phyloP scores from a whole-genome alignment of 2,113 vertebrate genomes.

The Dasyprocta punctata region DNA sequence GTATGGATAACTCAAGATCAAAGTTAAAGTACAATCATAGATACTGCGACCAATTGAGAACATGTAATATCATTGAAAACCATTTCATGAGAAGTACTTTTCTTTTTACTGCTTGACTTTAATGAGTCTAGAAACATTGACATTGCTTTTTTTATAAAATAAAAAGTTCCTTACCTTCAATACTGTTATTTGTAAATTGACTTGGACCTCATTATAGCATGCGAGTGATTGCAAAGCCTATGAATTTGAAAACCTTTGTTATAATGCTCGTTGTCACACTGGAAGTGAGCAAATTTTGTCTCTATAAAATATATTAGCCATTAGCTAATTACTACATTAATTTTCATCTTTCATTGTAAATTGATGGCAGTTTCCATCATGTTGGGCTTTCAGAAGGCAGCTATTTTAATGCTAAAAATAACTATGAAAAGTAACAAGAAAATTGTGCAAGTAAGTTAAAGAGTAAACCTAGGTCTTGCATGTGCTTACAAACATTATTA shows the following conservation, averaged over 20 bases:
- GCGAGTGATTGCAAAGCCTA: neutral
- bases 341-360: conserved; percentile 47
- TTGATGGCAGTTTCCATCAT: conserved; percentile 49
- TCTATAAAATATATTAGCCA: conserved; percentile 8
- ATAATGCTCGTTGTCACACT: neutral
- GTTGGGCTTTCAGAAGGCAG: conserved; percentile 42
- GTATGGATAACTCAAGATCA: neutral
- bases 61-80: neutral
- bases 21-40: neutral
- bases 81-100: neutral
- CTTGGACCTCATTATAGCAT: neutral
- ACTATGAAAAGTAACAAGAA: conserved; percentile 27
- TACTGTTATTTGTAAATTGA: neutral
- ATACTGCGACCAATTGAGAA: neutral
- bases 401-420: conserved; percentile 60
- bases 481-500: neutral
- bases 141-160: neutral
- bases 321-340: conserved; percentile 58
- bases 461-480: neutral
- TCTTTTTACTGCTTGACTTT: conserved; percentile 17
- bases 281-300: neutral
- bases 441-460: neutral
- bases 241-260: neutral
- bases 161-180: neutral
- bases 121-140: neutral